These are phyloP conservation scores for Coreoperca whiteheadi DNA, from an alignment of 2,113 vertebrate species.

Conservation along the genomic window DNA sequence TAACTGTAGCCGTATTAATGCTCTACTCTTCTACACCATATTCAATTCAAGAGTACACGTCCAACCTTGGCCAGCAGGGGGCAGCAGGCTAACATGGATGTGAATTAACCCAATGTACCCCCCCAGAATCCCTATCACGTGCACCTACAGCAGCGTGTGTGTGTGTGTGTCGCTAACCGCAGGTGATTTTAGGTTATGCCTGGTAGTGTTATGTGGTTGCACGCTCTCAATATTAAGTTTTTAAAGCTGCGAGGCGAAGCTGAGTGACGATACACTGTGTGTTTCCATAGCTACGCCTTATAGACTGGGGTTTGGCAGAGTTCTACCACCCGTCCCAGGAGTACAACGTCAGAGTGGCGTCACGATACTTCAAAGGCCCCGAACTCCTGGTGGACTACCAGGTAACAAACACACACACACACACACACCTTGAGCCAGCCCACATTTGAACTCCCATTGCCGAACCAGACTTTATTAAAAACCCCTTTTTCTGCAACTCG, in stretches of 20 bases:
- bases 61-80: slow-evolving; percentile 50
- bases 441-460: neutral
- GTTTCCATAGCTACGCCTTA: slow-evolving; percentile 91
- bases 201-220: neutral
- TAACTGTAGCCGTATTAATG: neutral
- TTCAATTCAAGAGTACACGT: neutral
- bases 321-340: slow-evolving; percentile 99
- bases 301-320: slow-evolving; percentile 98
- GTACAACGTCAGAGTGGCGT: slow-evolving; percentile 99
- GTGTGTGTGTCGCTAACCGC: neutral
- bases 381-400: slow-evolving; percentile 99
- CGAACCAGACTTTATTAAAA: neutral
- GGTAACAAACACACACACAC: slow-evolving; percentile 78
- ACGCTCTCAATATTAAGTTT: neutral
- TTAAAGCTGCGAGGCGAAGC: neutral
- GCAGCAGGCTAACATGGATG: slow-evolving; percentile 27
- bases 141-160: neutral
- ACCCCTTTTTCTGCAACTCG: too few relatives aligned
- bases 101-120: neutral
- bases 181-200: neutral
- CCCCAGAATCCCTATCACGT: neutral
- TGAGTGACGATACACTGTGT: slow-evolving; percentile 23
- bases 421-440: slow-evolving; percentile 11
- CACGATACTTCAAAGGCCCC: slow-evolving; percentile 98
- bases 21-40: neutral